Percentiles rank a stretch among this genome's conserved stretches.
phyloP scores from a whole-genome alignment of 1,140 invertebrate species.

The Bombus waltoni region DNA sequence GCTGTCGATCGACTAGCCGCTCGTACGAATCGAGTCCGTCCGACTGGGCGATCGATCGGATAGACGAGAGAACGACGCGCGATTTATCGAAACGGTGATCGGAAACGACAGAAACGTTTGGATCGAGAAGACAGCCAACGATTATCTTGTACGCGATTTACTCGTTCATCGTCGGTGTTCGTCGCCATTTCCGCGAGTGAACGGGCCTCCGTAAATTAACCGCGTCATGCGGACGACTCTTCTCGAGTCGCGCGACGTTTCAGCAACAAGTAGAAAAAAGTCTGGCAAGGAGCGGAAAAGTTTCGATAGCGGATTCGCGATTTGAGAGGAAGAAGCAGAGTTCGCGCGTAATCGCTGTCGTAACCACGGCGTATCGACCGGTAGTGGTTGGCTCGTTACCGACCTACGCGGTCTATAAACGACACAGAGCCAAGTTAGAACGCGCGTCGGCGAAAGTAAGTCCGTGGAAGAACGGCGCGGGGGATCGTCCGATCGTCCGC shows the following conservation, averaged over 20 bases:
- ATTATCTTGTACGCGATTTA: constrained; percentile 13
- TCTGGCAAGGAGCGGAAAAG: neutral
- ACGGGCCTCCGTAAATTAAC: neutral
- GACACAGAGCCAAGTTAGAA: constrained; percentile 58
- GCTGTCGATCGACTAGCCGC: neutral
- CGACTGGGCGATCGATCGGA: neutral
- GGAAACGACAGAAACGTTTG: neutral
- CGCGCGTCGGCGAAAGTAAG: constrained; percentile 57
- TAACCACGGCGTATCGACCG: constrained; percentile 37
- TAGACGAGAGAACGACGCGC: neutral
- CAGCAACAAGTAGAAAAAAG: neutral
- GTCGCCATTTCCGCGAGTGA: neutral
- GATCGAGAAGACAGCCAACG: neutral
- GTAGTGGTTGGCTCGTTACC: too few species aligned
- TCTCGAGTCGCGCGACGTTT: neutral
- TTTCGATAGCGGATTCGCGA: neutral
- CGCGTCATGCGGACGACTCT: constrained; percentile 1
- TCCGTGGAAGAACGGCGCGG: neutral
- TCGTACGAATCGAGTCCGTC: neutral
- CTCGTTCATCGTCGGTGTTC: too few species aligned
- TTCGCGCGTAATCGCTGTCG: too few species aligned
- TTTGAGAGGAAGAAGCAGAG: neutral
- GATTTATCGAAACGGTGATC: constrained; percentile 21
- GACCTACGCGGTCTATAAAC: constrained; percentile 55
- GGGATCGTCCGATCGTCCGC: constrained; percentile 65